Base-by-base conservation (phyloP, 92 coral and sea anemone species). In the Scolanthus callimorphus region DNA sequence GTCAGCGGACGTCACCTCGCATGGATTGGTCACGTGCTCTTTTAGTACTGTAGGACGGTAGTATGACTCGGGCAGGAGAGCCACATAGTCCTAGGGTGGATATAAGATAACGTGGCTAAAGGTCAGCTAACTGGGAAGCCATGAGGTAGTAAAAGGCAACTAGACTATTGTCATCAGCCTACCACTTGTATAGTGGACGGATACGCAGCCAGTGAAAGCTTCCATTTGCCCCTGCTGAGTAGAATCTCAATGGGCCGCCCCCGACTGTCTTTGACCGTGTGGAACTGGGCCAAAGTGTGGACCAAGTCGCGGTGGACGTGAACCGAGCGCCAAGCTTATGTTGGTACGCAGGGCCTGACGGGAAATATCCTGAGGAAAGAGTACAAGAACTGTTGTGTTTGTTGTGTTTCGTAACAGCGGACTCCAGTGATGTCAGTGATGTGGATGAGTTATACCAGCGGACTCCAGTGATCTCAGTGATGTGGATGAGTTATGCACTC, bases 161-260 rank as follows among this genome's bases (percentile, higher is more conserved):
- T 20, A 31, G 1, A 23, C 13, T 52, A 41, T 26, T 67, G n/a
- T n/a, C n/a, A n/a, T n/a, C 41, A 34, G 41, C 41, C 8, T 72
- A 86, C 96, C 74, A 92, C 64, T 21, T 82, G 68, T 17, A 87
- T 63, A 0, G 73, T 61, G 22, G 98, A 83, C 21, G 94, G 73
- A 22, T 63, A 63, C 17, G 78, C 90, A 50, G 57, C 74, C 24
- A 88, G 49, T 17, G 85, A 52, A 10, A 84, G 48, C 51, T 83
- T 88, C 98, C 98, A 92, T 38, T 92, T 80, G 48, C 98, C 96
- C 37, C 69, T 91, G 59, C 94, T 84, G 50, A 92, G 78, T 70
- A 83, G 47, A 27, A 92, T 68, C 20, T 89, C 94, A 1, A 63
- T 61, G 4, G 85, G 67, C 51, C 73, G 85, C 23, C 92, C 81